Conservation (phyloP, 1,140 invertebrate species). For the Trichonephila clavipes region DNA sequence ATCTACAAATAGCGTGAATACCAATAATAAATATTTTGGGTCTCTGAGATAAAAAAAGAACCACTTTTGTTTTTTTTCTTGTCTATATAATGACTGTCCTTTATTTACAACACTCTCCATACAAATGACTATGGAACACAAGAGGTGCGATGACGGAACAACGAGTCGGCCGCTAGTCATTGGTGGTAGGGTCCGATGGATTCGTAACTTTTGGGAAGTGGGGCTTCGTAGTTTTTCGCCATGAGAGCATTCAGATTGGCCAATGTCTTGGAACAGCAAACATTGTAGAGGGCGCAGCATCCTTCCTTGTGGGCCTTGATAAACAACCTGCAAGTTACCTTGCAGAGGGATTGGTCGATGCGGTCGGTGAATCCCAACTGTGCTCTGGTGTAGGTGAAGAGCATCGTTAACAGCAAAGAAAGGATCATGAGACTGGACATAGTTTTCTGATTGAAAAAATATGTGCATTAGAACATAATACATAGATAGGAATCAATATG, state of each 20-base stretch:
- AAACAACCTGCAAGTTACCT: conserved; percentile 32
- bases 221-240: not conserved
- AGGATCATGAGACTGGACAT: not conserved
- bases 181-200: not conserved
- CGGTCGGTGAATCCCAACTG: conserved; percentile 16
- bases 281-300: conserved; percentile 60
- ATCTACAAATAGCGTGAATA: no score
- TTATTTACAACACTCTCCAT: not conserved
- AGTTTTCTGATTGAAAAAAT: not conserved
- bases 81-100: not conserved
- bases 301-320: conserved; percentile 57
- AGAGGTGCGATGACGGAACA: not conserved
- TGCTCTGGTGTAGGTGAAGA: not conserved
- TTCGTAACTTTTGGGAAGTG: no score
- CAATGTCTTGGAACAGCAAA: conserved; percentile 25
- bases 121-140: not conserved
- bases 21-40: no score
- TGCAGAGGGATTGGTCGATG: conserved; percentile 59
- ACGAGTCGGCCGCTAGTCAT: not conserved
- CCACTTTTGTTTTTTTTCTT: no score
- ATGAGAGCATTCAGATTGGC: conserved; percentile 3
- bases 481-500: no score
- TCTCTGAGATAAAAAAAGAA: no score
- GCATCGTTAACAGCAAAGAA: not conserved
- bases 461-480: not conserved